These are phyloP conservation scores for Prolemur simus DNA, from an alignment of 2,113 vertebrate genomes.

Conservation along the genomic window DNA sequence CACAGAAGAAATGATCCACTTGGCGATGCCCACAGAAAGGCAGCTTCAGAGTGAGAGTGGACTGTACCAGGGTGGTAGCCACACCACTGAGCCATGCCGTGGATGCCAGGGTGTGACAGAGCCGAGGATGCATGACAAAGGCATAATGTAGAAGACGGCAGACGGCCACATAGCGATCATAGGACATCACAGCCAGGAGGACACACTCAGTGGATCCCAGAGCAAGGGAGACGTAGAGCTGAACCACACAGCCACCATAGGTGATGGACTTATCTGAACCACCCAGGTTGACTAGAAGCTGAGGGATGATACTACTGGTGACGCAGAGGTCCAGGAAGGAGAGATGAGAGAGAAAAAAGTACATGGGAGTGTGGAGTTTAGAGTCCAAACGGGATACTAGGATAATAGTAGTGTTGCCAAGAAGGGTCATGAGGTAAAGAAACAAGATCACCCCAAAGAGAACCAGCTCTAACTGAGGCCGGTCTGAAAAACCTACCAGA, in stretches of 20 bases:
- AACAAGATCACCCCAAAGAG: constrained; percentile 17
- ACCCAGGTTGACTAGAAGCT: constrained; percentile 46
- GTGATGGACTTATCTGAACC: too few species aligned
- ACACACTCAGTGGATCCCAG: constrained; percentile 1
- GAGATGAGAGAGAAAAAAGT: constrained; percentile 58
- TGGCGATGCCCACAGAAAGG: constrained; percentile 35
- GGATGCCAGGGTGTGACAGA: constrained; percentile 24
- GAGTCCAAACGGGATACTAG: neutral
- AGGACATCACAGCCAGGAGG: constrained; percentile 78
- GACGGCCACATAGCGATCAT: constrained; percentile 71
- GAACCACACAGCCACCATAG: neutral
- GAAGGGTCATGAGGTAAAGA: neutral
- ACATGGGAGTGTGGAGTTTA: constrained; percentile 45
- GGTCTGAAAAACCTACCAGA: constrained; percentile 31
- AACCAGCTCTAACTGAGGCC: neutral
- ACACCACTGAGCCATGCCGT: constrained; percentile 65
- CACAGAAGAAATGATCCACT: constrained; percentile 38
- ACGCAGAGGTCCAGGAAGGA: constrained; percentile 25
- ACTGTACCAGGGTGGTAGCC: neutral
- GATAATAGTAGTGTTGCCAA: neutral
- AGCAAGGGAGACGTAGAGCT: constrained; percentile 10
- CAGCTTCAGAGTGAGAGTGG: constrained; percentile 33
- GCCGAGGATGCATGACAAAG: constrained; percentile 37
- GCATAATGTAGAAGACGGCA: constrained; percentile 75
- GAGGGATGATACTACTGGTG: neutral